These are phyloP conservation scores for Argyrosomus regius DNA, from an alignment of 2,797 vertebrate genomes.

Conservation along the genomic window DNA sequence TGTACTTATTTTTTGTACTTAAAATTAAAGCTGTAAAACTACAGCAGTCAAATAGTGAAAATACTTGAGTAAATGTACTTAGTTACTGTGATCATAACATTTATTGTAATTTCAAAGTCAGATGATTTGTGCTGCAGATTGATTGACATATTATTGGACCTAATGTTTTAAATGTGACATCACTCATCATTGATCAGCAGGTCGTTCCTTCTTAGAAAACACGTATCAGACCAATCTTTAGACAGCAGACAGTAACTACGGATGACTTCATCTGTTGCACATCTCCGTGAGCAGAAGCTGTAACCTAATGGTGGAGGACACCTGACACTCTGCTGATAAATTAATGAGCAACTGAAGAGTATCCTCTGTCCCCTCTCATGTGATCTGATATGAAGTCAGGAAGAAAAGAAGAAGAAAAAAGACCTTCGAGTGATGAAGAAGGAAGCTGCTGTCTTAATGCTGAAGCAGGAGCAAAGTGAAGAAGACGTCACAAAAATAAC, in stretches of 20 bases:
- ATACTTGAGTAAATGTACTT: background rate
- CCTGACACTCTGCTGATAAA: constrained; percentile 78
- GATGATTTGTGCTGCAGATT: too few species aligned
- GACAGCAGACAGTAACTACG: constrained; percentile 11
- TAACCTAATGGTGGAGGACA: constrained; percentile 67
- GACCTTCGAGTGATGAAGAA: constrained; percentile 42
- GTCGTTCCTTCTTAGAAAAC: constrained; percentile 8
- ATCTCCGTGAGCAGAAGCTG: constrained; percentile 69
- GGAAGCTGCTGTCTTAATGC: constrained; percentile 23
- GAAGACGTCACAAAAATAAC: background rate
- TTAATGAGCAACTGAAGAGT: constrained; percentile 77
- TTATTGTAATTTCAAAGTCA: background rate
- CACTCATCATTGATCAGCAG: background rate
- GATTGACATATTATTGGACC: too few species aligned
- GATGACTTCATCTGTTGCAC: constrained; percentile 28
- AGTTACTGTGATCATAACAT: background rate
- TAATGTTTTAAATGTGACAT: background rate
- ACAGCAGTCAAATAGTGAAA: background rate
- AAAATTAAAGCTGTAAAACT: background rate
- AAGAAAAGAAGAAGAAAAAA: constrained; percentile 8
- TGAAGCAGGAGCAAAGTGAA: background rate
- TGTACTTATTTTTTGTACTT: background rate
- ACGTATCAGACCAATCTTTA: constrained; percentile 10
- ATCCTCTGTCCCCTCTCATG: constrained; percentile 73
- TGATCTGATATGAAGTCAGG: constrained; percentile 75